phyloP scores from a whole-genome alignment of 2,797 vertebrate species.

The Pseudochirops corinnae region DNA sequence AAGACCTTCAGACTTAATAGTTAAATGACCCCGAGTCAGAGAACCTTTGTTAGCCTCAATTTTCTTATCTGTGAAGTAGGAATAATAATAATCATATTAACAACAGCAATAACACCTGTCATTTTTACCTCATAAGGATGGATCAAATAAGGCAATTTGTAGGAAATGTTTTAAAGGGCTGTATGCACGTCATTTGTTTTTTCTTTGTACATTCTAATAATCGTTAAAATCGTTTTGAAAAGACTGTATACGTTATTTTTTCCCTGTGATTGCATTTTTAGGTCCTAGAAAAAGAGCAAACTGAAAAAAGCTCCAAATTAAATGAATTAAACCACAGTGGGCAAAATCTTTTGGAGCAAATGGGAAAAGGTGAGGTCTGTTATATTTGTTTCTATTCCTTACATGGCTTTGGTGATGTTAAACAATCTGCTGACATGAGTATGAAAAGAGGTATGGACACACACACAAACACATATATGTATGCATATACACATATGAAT shows the following conservation, averaged over 20 bases:
- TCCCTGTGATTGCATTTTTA: slow-evolving; percentile 77
- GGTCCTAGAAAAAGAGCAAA: slow-evolving; percentile 88
- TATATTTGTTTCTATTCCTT: slow-evolving; percentile 8
- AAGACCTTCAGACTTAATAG: too few relatives aligned
- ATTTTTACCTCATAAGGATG: not conserved
- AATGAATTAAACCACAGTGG: slow-evolving; percentile 86
- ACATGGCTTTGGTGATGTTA: not conserved
- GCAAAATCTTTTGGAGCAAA: slow-evolving; percentile 88
- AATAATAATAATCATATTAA: too few relatives aligned
- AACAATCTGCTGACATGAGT: not conserved
- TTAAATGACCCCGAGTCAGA: not conserved
- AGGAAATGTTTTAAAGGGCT: not conserved
- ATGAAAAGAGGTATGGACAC: not conserved
- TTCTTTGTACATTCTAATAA: too few relatives aligned
- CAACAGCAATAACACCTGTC: not conserved
- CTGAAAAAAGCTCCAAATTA: slow-evolving; percentile 85
- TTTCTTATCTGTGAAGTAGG: not conserved
- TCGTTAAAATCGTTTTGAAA: not conserved
- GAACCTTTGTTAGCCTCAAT: not conserved
- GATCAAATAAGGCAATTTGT: not conserved
- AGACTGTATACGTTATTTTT: slow-evolving; percentile 36
- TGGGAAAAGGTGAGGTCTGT: slow-evolving; percentile 88
- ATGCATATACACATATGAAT: too few relatives aligned
- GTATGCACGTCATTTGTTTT: not conserved
- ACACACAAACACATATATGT: too few relatives aligned